These are phyloP conservation scores for Corella eumyota DNA, from an alignment of 23 tunicate species.

Conservation along the genomic window DNA sequence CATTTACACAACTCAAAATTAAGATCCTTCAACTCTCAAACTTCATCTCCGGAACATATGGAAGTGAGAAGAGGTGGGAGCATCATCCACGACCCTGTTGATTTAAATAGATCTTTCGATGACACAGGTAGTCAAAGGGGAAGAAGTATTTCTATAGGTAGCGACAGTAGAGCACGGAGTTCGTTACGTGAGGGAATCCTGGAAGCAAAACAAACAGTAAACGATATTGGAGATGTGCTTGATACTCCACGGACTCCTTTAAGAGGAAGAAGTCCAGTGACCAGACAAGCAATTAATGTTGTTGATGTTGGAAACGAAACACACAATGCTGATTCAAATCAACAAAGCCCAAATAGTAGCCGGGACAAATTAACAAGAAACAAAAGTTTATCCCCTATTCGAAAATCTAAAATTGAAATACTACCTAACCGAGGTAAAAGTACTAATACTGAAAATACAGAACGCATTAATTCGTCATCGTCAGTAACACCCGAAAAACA, in stretches of 20 bases:
- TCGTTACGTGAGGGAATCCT: constrained; percentile 42
- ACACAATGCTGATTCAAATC: not conserved
- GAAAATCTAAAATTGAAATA: no score
- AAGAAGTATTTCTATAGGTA: not conserved
- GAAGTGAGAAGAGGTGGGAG: not conserved
- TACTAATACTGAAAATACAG: no score
- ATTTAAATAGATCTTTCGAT: not conserved
- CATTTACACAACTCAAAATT: not conserved
- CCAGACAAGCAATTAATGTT: constrained; percentile 6
- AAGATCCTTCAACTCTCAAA: not conserved
- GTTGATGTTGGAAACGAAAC: not conserved
- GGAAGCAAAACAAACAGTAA: constrained; percentile 38
- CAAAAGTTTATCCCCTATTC: no score
- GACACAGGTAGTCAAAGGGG: not conserved
- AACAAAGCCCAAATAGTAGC: not conserved
- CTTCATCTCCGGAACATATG: not conserved
- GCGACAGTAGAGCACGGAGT: constrained; percentile 1
- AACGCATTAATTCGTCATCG: no score
- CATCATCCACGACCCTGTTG: not conserved
- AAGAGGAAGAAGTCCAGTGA: constrained; percentile 4
- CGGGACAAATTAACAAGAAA: no score
- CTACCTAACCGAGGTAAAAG: no score
- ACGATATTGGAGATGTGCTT: constrained; percentile 50
- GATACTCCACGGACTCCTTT: constrained; percentile 35
- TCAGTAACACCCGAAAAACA: no score